These are phyloP conservation scores for Phoebastria nigripes DNA, from an alignment of 2,797 vertebrate genomes.

Conservation along the genomic window DNA sequence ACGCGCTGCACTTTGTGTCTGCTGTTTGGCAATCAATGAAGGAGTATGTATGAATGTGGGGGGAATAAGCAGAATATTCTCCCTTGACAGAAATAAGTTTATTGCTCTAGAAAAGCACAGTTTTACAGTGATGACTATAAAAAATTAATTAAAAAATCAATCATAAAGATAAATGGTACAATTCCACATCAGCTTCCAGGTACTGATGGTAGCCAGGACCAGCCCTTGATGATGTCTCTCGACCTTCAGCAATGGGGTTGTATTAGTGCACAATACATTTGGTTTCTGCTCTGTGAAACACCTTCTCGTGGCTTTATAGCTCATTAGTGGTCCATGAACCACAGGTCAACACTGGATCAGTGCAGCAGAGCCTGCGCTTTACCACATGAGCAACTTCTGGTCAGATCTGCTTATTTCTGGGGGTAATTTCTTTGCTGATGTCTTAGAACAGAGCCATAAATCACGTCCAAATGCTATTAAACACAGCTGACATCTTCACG, in stretches of 20 bases:
- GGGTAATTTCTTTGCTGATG: background rate
- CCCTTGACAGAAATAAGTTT: background rate
- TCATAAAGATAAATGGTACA: background rate
- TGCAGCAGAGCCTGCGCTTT: background rate
- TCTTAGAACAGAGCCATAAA: background rate
- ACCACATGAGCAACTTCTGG: background rate
- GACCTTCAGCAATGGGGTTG: background rate
- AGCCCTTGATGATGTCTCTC: background rate
- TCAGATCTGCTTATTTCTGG: background rate
- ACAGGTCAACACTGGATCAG: background rate
- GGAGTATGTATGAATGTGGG: accelerated
- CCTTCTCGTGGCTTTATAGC: background rate
- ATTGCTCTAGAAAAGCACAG: background rate
- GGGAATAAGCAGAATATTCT: background rate
- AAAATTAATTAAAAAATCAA: background rate
- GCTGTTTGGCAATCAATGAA: background rate
- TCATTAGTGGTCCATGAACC: background rate
- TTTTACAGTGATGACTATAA: background rate
- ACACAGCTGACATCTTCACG: background rate
- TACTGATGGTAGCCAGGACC: background rate
- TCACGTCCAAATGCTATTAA: background rate
- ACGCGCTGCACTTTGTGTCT: background rate
- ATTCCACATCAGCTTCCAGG: background rate
- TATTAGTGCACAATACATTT: background rate
- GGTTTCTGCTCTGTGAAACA: background rate